phyloP scores from a whole-genome alignment of 2,888 invertebrate genomes.

The Polydesmus complanatus region DNA sequence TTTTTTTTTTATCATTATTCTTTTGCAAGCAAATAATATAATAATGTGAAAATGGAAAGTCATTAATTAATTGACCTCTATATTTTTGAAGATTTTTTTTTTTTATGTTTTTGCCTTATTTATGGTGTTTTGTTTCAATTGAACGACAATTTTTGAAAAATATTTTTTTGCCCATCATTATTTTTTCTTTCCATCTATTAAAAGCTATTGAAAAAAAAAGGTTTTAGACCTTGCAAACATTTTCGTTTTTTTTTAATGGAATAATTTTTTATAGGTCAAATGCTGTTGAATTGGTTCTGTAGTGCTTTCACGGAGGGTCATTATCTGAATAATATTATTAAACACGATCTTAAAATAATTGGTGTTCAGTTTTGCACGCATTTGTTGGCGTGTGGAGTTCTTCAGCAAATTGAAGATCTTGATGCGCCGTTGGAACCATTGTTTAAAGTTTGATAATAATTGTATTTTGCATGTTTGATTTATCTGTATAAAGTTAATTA shows the following conservation, averaged over 20 bases:
- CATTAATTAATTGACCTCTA: background rate
- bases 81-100: background rate
- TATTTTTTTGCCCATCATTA: too few relatives aligned
- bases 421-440: conserved; percentile 49
- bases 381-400: conserved; percentile 70
- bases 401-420: conserved; percentile 63
- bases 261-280: conserved; percentile 52
- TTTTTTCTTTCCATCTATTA: too few relatives aligned
- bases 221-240: too few relatives aligned
- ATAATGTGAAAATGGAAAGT: background rate
- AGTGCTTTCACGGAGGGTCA: conserved; percentile 59
- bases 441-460: conserved; percentile 48
- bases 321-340: conserved; percentile 45
- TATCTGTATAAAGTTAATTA: background rate
- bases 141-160: too few relatives aligned
- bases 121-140: too few relatives aligned
- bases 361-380: conserved; percentile 74
- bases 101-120: background rate
- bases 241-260: background rate
- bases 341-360: conserved; percentile 59
- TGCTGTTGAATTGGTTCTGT: conserved; percentile 78
- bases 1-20: background rate
- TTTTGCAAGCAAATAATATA: background rate
- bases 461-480: background rate
- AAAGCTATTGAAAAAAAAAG: too few relatives aligned